Base-by-base conservation (phyloP, 2,888 invertebrate genomes). In the Lasiommata megera region DNA sequence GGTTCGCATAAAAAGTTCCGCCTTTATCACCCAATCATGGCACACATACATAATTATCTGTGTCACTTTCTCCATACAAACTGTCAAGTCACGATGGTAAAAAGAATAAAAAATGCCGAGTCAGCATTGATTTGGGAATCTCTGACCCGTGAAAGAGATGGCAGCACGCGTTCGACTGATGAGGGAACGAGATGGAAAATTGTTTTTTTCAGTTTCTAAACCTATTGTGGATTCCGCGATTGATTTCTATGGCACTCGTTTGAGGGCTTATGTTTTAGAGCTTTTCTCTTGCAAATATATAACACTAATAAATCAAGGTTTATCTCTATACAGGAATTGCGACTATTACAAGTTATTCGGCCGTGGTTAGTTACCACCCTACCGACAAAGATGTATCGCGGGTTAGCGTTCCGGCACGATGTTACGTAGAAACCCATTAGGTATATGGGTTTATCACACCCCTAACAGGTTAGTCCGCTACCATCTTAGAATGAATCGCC, bases 11-110 rank as follows among this genome's bases (percentile, higher is more conserved):
- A 23, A 28, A 37, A 28, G 28, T 28, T 50, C 51, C 23, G 38
- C 28, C 16, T 38, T 50, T 51, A 51, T 51, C 40, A 38, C 51
- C n/a, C 16, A 29, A 56, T 52, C 38, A 16, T 40, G 47, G 23
- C 56, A 56, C n/a, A 60, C 56, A 57, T 54, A 53, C 54, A 44
- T 55, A 60, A 29, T 52, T 53, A 34, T 53, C 51, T 56, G 40
- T 57, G 50, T 57, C 53, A 66, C 66, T 66, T 66, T 66, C 66
- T 54, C 62, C 43, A 36, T 54, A 53, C 47, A 34, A 58, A 58
- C 17, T 57, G 62, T 56, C 60, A 61, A 64, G 66, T 64, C 66
- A 66, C 38, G 46, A 12, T 43, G 53, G 41, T 28, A 48, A 51
- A 48, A 48, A 36, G 11, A 34, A 9, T 1, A 34, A 11, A 5